Percentiles rank a stretch among this genome's conserved stretches.
Conservation (phyloP, 1,140 invertebrate species). For the Trigoniulus corallinus region DNA sequence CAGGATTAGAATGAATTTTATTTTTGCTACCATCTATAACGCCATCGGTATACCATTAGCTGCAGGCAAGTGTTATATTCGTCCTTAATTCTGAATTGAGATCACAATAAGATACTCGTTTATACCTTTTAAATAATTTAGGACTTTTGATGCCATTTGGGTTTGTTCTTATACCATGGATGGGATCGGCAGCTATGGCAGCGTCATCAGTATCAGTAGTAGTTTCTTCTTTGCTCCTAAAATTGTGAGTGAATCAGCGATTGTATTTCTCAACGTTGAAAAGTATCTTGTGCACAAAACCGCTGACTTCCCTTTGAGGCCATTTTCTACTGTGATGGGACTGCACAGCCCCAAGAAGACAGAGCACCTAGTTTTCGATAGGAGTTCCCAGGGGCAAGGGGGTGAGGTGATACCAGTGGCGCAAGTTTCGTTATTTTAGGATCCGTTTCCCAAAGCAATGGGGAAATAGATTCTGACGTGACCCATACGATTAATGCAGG, state of each 20-base stretch:
- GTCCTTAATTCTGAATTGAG: background rate
- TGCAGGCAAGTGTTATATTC: slow-evolving; percentile 42
- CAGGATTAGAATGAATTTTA: slow-evolving; percentile 88
- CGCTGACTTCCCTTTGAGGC: no score
- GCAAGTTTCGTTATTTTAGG: no score
- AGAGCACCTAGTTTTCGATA: no score
- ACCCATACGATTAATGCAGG: no score
- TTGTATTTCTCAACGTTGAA: background rate
- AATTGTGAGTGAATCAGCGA: slow-evolving; percentile 41
- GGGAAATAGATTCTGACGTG: no score
- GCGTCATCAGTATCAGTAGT: slow-evolving; percentile 95
- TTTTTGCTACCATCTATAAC: slow-evolving; percentile 97
- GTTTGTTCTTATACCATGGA: slow-evolving; percentile 83
- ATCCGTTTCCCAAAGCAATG: no score
- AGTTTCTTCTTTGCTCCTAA: slow-evolving; percentile 79
- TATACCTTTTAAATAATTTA: background rate
- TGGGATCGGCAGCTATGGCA: slow-evolving; percentile 98
- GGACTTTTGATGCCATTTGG: slow-evolving; percentile 65
- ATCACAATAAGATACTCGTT: no score
- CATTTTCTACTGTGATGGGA: no score
- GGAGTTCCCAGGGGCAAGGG: no score
- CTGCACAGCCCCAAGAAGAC: no score
- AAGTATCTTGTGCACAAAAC: background rate
- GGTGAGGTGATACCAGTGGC: no score
- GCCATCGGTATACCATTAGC: slow-evolving; percentile 91